These are phyloP conservation scores for Hemicentrotus pulcherrimus DNA, from an alignment of 35 echinoderm and acorn worm species.

Conservation along the genomic window DNA sequence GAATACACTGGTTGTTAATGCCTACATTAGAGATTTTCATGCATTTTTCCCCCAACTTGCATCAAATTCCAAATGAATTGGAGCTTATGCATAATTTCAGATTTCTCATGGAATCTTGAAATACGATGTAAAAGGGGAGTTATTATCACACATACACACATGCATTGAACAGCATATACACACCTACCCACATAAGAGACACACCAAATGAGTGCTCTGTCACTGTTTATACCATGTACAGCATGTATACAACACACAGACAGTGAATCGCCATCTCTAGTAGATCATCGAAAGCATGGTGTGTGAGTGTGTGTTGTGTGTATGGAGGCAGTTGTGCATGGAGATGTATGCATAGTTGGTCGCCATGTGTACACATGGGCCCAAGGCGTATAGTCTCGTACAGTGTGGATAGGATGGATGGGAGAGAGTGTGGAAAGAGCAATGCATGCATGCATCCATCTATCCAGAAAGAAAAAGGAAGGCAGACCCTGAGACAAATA, in stretches of 20 bases:
- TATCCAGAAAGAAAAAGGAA: background rate
- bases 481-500: background rate
- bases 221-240: too few relatives aligned
- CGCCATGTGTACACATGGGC: background rate
- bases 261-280: background rate
- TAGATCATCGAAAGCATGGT: background rate
- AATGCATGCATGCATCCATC: background rate
- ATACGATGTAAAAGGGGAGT: background rate
- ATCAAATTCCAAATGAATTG: background rate
- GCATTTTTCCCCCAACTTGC: background rate
- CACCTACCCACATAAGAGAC: too few relatives aligned
- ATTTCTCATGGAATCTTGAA: background rate
- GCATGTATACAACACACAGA: background rate
- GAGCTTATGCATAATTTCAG: background rate
- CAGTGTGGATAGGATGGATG: background rate
- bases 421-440: background rate
- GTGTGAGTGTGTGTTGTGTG: conserved; percentile 31
- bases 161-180: background rate
- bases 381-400: background rate
- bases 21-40: background rate
- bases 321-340: conserved; percentile 1
- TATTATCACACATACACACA: background rate
- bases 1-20: background rate
- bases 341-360: conserved; percentile 7
- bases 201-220: too few relatives aligned